Evolutionary conservation across 2,797 vertebrate species (phyloP), one percentile per base, ranked within the genome.

Genomic region (Periophthalmus magnuspinnatus): DNA sequence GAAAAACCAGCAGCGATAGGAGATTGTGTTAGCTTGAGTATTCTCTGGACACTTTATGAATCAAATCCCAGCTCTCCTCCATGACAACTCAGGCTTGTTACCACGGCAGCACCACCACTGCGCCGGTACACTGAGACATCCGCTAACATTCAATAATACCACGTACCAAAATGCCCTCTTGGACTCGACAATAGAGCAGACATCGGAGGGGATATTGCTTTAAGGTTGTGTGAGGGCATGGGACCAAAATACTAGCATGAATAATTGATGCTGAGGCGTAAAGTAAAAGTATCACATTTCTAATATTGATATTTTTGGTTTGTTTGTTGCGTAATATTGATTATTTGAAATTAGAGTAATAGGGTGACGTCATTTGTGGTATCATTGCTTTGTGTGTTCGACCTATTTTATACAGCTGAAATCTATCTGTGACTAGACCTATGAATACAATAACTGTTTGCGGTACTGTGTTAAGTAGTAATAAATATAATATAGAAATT

Each of bases 11-110:
- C 77, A 70, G 81, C 66, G 65, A 72, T 73, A 76, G 67, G 78
- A 21, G 69, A 57, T 69, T 16, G 65, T 64, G 71, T 72, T 61
- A 81, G 74, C 76, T 47, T 80, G 71, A 32, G 56, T 74, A 83
- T 80, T 88, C 87, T 87, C 87, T 60, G 33, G 79, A 72, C 72
- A 61, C 56, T 70, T 77, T 77, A 82, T 68, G 67, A 81, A 74
- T 85, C 66, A 66, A 81, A 73, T 85, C 80, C 74, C 76, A 0
- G 14, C 32, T 81, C 75, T 33, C 71, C 75, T 78, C 69, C 58
- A 32, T 80, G 74, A 66, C 72, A 82, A 77, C 67, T 59, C 68
- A 54, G 5, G 58, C 65, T 68, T 45, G 75, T 84, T 72, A 69
- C 74, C 69, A 6, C 47, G 69, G 73, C 48, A 77, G 62, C 77